A percentile compares a stretch with the other conserved stretches of the same genome.
Evolutionary conservation across 2,888 invertebrate species (phyloP).

Genomic region (Argyresthia albistria): DNA sequence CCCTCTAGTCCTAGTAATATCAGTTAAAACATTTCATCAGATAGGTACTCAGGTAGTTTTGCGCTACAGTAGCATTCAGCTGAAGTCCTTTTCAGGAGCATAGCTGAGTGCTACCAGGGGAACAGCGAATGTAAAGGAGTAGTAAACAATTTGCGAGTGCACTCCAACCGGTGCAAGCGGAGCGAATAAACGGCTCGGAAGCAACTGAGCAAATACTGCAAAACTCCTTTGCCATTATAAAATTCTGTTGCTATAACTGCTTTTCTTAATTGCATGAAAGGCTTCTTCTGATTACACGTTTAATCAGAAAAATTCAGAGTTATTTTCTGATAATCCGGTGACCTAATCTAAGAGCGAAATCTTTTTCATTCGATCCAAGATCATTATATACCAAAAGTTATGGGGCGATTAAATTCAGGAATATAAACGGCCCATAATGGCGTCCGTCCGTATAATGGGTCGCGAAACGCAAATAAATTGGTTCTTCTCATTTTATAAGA

Average conservation of each 20-base stretch:
- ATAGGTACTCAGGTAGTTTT: no score
- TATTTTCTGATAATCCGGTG: no score
- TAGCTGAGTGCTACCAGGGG: not conserved
- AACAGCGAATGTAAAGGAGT: conserved; percentile 21
- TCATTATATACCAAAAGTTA: not conserved
- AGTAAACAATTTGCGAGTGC: conserved; percentile 51
- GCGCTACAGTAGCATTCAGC: no score
- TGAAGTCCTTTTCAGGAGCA: not conserved
- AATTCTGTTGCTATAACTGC: conserved; percentile 18
- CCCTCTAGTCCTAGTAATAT: no score
- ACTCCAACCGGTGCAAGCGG: conserved; percentile 40
- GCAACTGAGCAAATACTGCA: conserved; percentile 26
- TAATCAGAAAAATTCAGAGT: no score
- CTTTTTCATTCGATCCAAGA: not conserved
- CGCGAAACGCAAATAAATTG: conserved; percentile 13
- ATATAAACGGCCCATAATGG: conserved; percentile 22
- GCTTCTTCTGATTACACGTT: no score
- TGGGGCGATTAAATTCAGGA: conserved; percentile 9
- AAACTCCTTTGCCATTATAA: conserved; percentile 11
- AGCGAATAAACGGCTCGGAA: conserved; percentile 39
- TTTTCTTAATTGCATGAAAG: conserved; percentile 5
- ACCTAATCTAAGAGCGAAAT: no score
- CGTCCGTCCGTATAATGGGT: conserved; percentile 13
- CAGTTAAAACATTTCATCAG: no score
- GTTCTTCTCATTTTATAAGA: conserved; percentile 6